Evolutionary conservation across 2,888 invertebrate genomes (phyloP).

Genomic region (Lasioglossum lativentre): DNA sequence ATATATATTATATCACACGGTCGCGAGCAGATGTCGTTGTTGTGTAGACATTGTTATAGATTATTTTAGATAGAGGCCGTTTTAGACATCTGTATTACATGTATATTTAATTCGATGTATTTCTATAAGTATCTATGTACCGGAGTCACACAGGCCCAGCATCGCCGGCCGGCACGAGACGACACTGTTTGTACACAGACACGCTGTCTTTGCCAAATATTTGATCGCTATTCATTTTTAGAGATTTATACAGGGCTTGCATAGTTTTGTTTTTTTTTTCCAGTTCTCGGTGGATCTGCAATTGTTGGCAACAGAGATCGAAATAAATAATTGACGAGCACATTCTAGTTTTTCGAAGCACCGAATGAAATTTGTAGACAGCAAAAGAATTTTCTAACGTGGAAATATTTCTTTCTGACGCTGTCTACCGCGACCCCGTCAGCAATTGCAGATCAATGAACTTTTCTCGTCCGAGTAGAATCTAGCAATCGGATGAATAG

Average conservation of each 20-base stretch:
- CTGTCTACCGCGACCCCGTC: neutral
- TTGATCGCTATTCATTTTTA: neutral
- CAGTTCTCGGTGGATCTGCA: neutral
- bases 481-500: neutral
- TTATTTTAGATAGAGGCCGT: conserved; percentile 49
- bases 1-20: conserved; percentile 44
- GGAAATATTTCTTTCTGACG: neutral
- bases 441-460: neutral
- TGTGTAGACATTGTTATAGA: conserved; percentile 65
- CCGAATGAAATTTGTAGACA: too few species aligned
- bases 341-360: neutral
- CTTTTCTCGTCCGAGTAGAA: neutral
- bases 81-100: conserved; percentile 45
- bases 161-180: conserved; percentile 5
- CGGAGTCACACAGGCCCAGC: conserved; percentile 17
- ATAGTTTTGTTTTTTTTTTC: neutral
- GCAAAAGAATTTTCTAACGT: neutral
- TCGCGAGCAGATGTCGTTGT: conserved; percentile 67
- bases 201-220: neutral
- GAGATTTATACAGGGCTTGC: neutral
- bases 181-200: conserved; percentile 17
- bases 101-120: conserved; percentile 10
- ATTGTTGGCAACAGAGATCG: neutral
- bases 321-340: neutral
- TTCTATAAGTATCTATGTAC: neutral